phyloP scores from a whole-genome alignment of 2,113 vertebrate species.

The Sterna hirundo region DNA sequence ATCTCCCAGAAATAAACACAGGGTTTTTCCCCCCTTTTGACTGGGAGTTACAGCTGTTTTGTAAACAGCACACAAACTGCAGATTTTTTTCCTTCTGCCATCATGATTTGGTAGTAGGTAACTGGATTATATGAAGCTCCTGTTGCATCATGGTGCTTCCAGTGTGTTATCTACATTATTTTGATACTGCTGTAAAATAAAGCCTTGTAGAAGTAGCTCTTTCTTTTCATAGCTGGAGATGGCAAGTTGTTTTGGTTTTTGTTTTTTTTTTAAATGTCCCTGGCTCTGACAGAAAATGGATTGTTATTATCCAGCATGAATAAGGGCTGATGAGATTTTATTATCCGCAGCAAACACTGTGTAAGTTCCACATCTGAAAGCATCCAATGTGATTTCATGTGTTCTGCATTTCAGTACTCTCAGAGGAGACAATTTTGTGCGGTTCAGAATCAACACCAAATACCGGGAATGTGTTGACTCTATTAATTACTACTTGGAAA shows the following conservation, averaged over 20 bases:
- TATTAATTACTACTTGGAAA: slow-evolving; percentile 40
- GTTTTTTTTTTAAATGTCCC: not conserved
- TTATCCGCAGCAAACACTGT: not conserved
- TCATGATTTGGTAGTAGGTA: not conserved
- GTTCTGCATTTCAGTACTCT: not conserved
- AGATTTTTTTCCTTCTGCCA: not conserved
- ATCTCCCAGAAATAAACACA: not conserved
- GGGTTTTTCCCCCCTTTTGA: not conserved
- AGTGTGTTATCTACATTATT: not conserved
- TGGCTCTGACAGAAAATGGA: slow-evolving; percentile 2
- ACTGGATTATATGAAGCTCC: not conserved
- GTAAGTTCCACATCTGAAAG: not conserved
- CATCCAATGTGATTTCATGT: not conserved
- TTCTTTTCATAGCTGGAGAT: not conserved
- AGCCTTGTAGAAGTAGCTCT: not conserved
- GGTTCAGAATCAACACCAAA: not conserved
- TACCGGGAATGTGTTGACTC: not conserved
- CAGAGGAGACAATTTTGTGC: slow-evolving; percentile 1
- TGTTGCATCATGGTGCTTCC: not conserved
- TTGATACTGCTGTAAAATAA: not conserved
- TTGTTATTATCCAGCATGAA: slow-evolving; percentile 20
- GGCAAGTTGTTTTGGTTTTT: too few relatives aligned
- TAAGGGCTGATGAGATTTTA: slow-evolving; percentile 38
- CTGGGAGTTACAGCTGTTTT: not conserved
- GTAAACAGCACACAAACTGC: not conserved